Conservation (phyloP, 1,140 invertebrate species). For the Eriocheir sinensis region DNA sequence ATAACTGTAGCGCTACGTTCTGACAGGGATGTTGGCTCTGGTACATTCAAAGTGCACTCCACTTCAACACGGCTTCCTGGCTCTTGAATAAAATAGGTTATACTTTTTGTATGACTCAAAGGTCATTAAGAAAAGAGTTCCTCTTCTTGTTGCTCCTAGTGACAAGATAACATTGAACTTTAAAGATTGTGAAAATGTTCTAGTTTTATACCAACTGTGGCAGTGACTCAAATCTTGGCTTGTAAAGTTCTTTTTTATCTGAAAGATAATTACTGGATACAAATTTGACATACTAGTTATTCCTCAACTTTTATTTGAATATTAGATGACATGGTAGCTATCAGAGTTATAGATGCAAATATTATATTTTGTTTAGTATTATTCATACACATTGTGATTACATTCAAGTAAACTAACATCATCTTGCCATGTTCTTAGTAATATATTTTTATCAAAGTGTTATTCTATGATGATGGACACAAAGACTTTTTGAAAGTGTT, state of each 20-base stretch:
- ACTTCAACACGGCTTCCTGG: no score
- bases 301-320: slow-evolving; percentile 39
- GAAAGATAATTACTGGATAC: not conserved
- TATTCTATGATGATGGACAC: no score
- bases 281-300: slow-evolving; percentile 10
- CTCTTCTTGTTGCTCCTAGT: not conserved
- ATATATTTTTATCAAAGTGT: no score
- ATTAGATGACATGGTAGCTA: slow-evolving; percentile 21
- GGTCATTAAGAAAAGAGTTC: not conserved
- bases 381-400: no score
- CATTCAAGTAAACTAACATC: not conserved
- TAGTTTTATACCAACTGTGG: not conserved
- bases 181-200: not conserved
- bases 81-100: no score
- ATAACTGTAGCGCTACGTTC: not conserved
- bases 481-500: no score
- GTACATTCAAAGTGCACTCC: no score
- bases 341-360: not conserved
- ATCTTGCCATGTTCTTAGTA: not conserved
- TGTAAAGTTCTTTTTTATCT: slow-evolving; percentile 15
- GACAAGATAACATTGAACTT: not conserved
- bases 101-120: not conserved
- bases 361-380: not conserved
- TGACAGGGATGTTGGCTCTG: not conserved
- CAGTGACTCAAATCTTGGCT: not conserved